Evolutionary conservation across 1,140 invertebrate genomes (phyloP).

Genomic region (Drosophila arawakana): DNA sequence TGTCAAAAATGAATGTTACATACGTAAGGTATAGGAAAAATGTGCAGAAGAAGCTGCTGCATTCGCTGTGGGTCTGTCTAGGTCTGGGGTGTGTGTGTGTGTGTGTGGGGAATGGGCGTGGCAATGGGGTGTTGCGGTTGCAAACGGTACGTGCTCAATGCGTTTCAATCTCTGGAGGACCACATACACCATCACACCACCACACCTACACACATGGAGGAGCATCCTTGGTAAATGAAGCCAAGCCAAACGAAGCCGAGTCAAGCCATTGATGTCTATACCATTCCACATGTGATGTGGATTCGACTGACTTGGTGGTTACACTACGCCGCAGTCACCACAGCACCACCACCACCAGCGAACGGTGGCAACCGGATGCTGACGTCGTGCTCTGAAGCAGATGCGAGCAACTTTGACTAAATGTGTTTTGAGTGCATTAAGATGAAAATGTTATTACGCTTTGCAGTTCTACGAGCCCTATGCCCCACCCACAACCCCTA

Average conservation of each 20-base stretch:
- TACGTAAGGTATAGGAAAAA: constrained; percentile 62
- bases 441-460: constrained; percentile 74
- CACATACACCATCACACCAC: neutral
- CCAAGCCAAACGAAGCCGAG: constrained; percentile 28
- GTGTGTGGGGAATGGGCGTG: neutral
- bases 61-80: neutral
- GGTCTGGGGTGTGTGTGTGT: constrained; percentile 8
- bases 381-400: constrained; percentile 61
- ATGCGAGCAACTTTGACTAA: constrained; percentile 70
- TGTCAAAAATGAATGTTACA: constrained; percentile 82
- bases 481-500: constrained; percentile 8
- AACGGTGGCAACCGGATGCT: constrained; percentile 39
- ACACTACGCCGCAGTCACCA: constrained; percentile 35
- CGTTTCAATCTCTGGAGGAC: constrained; percentile 68
- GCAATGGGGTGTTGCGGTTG: constrained; percentile 66
- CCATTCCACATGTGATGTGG: constrained; percentile 8
- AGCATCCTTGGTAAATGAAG: constrained; percentile 22
- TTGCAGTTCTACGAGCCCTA: constrained; percentile 19
- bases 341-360: constrained; percentile 5
- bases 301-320: constrained; percentile 43
- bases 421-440: constrained; percentile 76
- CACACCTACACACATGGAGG: neutral
- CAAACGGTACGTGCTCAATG: constrained; percentile 71
- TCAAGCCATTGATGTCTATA: constrained; percentile 35
- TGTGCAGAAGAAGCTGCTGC: constrained; percentile 37